Evolutionary conservation across 2,888 invertebrate species (phyloP), one percentile per base, ranked within the genome.

Genomic region (Eupithecia centaureata): DNA sequence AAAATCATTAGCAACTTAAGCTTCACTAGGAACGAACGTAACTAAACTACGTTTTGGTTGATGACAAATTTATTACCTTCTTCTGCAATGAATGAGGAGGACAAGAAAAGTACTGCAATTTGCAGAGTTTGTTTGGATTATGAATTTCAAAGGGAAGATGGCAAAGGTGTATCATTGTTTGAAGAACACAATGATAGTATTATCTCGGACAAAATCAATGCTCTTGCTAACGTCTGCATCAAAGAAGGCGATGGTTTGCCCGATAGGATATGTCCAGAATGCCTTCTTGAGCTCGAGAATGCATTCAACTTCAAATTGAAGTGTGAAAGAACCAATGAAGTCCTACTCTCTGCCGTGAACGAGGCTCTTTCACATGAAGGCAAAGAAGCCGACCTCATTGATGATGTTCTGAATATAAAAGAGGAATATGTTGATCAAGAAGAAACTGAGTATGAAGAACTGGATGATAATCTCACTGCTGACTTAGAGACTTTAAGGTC

Each of bases 251-350:
- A 92, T 70, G 86, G 86, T 0, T 78, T 89, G n/a, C 91, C 92
- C 0, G 78, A 82, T 32, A 81, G 73, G 70, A 91, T 92, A 73
- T 92, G 92, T 71, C 78, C 80, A 0, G 75, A 77, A 10, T 92
- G 92, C 72, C 80, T 89, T n/a, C 35, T 82, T 5, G 87, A 89
- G 63, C 79, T 92, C 0, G 86, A 90, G 63, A 82, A 78, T 1
- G 87, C 88, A 0, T 67, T 89, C 8, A 79, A 78, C 30, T 92
- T 92, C 68, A 90, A 86, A 73, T 76, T 80, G 22, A 88, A 87
- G 70, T 92, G 92, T 75, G 85, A 87, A 70, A 79, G 70, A 42
- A 86, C 91, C 0, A 82, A 90, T 68, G 70, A 75, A 13, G 73
- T 86, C 18, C 76, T 90, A 35, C 78, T 71, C 10, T 74, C 77